Conservation (phyloP, 2,113 vertebrate species). For the Scomber japonicus region DNA sequence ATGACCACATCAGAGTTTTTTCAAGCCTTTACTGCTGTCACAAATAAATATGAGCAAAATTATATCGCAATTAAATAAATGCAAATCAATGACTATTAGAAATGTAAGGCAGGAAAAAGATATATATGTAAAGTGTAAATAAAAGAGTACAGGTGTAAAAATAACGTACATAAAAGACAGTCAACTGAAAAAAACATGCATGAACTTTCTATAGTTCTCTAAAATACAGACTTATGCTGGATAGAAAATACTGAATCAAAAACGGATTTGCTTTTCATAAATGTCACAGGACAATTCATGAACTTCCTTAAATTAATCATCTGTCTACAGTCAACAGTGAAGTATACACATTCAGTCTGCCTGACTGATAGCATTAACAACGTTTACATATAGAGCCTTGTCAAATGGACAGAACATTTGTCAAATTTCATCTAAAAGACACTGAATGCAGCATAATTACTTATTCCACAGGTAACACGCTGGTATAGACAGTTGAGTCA, state of each 20-base stretch:
- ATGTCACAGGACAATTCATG: background rate
- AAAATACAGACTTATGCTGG: no score
- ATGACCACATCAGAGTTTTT: no score
- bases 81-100: no score
- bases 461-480: background rate
- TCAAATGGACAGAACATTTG: constrained; percentile 9
- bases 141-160: no score
- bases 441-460: constrained; percentile 13
- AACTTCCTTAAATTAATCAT: constrained; percentile 19
- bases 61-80: no score
- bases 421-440: constrained; percentile 7
- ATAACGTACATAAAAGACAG: no score
- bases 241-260: background rate
- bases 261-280: background rate
- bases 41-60: no score
- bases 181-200: no score
- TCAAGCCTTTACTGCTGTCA: no score
- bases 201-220: no score
- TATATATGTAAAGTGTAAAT: no score
- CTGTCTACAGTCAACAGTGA: background rate
- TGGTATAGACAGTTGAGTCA: constrained; percentile 12
- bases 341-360: background rate
- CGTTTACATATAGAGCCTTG: background rate
- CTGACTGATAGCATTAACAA: constrained; percentile 11
- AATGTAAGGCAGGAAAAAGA: no score